phyloP scores from a whole-genome alignment of 2,888 invertebrate genomes.

The Panopea generosa region DNA sequence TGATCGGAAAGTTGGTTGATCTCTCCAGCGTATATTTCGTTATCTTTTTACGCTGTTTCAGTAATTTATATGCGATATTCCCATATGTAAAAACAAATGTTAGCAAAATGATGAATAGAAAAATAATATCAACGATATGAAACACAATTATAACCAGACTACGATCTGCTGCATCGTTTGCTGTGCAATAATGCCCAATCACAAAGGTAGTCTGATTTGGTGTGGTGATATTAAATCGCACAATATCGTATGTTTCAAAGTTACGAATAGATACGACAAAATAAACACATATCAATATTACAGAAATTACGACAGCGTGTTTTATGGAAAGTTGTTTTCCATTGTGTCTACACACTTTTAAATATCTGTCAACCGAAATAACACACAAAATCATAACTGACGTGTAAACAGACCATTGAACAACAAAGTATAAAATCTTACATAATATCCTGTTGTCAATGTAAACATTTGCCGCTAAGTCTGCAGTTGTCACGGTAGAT shows the following conservation, averaged over 20 bases:
- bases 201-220: background rate
- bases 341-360: slow-evolving; percentile 36
- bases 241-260: slow-evolving; percentile 37
- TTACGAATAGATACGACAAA: slow-evolving; percentile 24
- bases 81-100: slow-evolving; percentile 44
- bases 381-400: slow-evolving; percentile 44
- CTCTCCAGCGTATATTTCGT: no score
- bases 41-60: slow-evolving; percentile 17
- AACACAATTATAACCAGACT: slow-evolving; percentile 16
- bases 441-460: slow-evolving; percentile 21
- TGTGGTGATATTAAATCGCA: slow-evolving; percentile 16
- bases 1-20: no score
- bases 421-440: slow-evolving; percentile 45
- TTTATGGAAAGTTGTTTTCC: slow-evolving; percentile 31
- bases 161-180: slow-evolving; percentile 21
- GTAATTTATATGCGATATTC: slow-evolving; percentile 20
- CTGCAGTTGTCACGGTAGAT: slow-evolving; percentile 16
- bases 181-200: slow-evolving; percentile 47
- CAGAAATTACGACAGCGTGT: slow-evolving; percentile 10
- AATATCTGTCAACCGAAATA: slow-evolving; percentile 45
- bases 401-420: slow-evolving; percentile 39
- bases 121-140: slow-evolving; percentile 24
- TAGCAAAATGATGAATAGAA: slow-evolving; percentile 10
- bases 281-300: slow-evolving; percentile 14
- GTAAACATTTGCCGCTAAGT: slow-evolving; percentile 31